Percentiles rank a stretch among this genome's conserved stretches.
These are phyloP conservation scores for Lepeophtheirus salmonis DNA, from an alignment of 1,140 invertebrate species.

Conservation along the genomic window DNA sequence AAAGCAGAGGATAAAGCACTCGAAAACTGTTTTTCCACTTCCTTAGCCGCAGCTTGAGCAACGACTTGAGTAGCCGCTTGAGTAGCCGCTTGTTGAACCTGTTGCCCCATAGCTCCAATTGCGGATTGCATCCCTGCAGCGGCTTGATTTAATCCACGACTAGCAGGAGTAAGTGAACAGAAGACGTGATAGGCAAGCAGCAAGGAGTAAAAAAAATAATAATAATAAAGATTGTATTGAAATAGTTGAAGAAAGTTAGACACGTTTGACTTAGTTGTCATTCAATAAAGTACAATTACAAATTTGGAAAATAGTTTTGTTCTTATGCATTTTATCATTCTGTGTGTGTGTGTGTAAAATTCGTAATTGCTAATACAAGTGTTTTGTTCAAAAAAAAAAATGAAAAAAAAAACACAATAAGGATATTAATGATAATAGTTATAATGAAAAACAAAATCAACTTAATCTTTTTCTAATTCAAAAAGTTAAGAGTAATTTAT, in stretches of 20 bases:
- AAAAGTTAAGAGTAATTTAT: too few relatives aligned
- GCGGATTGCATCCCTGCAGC: slow-evolving; percentile 16
- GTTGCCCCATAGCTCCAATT: slow-evolving; percentile 19
- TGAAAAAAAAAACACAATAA: too few relatives aligned
- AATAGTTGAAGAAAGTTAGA: background rate
- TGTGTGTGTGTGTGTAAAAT: too few relatives aligned
- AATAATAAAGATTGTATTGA: background rate
- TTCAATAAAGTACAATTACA: slow-evolving; percentile 2
- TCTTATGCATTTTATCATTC: too few relatives aligned
- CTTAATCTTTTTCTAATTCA: too few relatives aligned
- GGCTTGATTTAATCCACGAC: slow-evolving; percentile 8
- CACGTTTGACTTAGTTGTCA: too few relatives aligned
- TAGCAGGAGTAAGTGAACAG: too few relatives aligned
- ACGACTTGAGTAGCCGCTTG: slow-evolving; percentile 12
- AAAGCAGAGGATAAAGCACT: slow-evolving; percentile 20
- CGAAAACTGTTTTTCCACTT: slow-evolving; percentile 19
- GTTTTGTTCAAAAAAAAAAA: too few relatives aligned
- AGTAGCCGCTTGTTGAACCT: slow-evolving; percentile 1
- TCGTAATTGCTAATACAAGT: too few relatives aligned
- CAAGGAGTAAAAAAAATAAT: background rate
- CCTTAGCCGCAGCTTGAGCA: slow-evolving; percentile 18
- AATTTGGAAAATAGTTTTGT: background rate
- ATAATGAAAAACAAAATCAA: too few relatives aligned
- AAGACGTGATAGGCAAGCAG: background rate
- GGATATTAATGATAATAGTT: too few relatives aligned